Percentiles rank a stretch among this genome's conserved stretches.
Conservation (phyloP, 2,797 vertebrate genomes). For the Myiotriccus ornatus region DNA sequence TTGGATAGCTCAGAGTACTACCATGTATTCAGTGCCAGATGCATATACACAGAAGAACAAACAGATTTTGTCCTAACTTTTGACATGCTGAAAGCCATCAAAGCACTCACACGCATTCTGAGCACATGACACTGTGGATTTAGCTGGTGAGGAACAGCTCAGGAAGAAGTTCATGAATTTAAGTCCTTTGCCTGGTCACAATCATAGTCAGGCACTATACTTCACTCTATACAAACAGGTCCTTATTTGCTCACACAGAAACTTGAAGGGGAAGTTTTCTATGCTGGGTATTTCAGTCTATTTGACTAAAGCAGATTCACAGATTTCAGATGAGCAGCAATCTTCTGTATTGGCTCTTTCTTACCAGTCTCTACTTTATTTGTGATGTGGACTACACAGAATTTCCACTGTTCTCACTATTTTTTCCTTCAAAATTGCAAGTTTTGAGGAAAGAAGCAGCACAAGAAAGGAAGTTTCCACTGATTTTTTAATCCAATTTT, state of each 20-base stretch:
- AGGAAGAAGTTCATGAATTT: not conserved
- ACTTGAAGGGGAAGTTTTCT: not conserved
- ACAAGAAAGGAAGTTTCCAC: not conserved
- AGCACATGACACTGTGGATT: not conserved
- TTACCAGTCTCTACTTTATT: not conserved
- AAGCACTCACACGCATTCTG: not conserved
- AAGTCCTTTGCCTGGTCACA: not conserved
- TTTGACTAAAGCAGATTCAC: not conserved
- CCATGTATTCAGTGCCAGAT: not conserved
- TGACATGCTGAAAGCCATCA: not conserved
- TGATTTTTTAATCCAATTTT: not conserved
- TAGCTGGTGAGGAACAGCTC: not conserved
- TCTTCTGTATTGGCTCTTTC: not conserved
- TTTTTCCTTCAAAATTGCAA: not conserved
- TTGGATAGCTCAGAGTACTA: not conserved
- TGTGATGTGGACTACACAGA: not conserved
- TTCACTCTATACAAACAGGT: not conserved
- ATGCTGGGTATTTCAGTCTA: not conserved
- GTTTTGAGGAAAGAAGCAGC: not conserved
- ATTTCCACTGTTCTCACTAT: not conserved
- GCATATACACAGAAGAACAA: not conserved
- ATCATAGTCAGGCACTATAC: not conserved
- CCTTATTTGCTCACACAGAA: not conserved
- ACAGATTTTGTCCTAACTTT: not conserved
- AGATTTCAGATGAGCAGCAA: not conserved